phyloP scores from a whole-genome alignment of 2,888 invertebrate species.

The Catotricha subobsoleta region DNA sequence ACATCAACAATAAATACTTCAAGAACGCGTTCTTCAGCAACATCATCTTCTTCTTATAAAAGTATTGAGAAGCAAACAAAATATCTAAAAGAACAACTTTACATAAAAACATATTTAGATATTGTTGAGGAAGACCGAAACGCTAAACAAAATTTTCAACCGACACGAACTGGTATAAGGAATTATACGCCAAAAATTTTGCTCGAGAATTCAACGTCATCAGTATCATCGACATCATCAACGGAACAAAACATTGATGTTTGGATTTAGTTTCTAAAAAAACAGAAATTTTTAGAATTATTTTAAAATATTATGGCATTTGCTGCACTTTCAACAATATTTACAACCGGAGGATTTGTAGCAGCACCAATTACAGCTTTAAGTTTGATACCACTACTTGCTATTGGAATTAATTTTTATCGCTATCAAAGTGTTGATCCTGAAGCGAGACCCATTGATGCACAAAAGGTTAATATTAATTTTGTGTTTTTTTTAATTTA shows the following conservation, averaged over 20 bases:
- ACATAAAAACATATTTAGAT: slow-evolving; percentile 36
- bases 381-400: slow-evolving; percentile 62
- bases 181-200: slow-evolving; percentile 56
- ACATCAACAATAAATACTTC: slow-evolving; percentile 14
- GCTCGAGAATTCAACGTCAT: slow-evolving; percentile 20
- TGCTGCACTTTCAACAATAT: slow-evolving; percentile 1
- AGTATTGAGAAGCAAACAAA: slow-evolving; percentile 26
- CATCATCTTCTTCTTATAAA: slow-evolving; percentile 20
- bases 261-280: slow-evolving; percentile 56
- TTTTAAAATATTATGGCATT: slow-evolving; percentile 1
- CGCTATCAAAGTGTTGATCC: slow-evolving; percentile 67
- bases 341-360: slow-evolving; percentile 24
- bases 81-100: slow-evolving; percentile 35
- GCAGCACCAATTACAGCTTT: slow-evolving; percentile 45
- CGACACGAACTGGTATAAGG: slow-evolving; percentile 42
- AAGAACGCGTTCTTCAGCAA: slow-evolving; percentile 19
- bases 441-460: slow-evolving; percentile 56
- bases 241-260: slow-evolving; percentile 35
- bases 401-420: slow-evolving; percentile 63
- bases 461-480: slow-evolving; percentile 41
- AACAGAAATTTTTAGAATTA: no score
- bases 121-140: slow-evolving; percentile 32
- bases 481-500: background rate
- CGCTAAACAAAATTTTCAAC: slow-evolving; percentile 29
- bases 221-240: slow-evolving; percentile 2